Evolutionary conservation across 2,888 invertebrate species (phyloP), one percentile per base, ranked within the genome.

Genomic region (Himalopsyche anomala): DNA sequence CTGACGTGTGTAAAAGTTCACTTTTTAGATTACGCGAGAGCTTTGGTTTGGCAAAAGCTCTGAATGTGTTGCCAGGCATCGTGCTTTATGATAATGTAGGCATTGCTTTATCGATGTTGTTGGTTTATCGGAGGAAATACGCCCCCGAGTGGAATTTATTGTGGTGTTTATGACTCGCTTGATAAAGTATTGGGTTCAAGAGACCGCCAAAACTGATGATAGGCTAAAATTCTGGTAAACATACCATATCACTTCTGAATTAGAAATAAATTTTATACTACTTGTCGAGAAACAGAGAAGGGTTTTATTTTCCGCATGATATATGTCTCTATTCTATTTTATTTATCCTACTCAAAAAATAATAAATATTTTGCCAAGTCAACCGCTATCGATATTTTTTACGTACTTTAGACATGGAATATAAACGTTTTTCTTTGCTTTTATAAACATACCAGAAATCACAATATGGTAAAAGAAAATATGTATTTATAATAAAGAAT

Each of bases 111-210:
- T 74, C 74, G 74, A 74, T 74, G 74, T 74, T 74, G 74, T 74
- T 74, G 74, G 74, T 74, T 74, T 74, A 74, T 74, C 74, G 74
- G 36, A 74, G 74, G 74, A 74, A 38, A 74, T 74, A 74, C 74
- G 74, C 74, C 74, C 74, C 36, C 74, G 4, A 74, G 74, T 74
- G 74, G 74, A 74, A 74, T 74, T 74, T 74, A 74, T 74, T 74
- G 74, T 74, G 74, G 74, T 74, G 74, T 74, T 74, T 74, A 74
- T 74, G 74, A 74, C 74, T 74, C 74, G 74, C 15, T 74, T 74
- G 74, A 74, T 74, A 74, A 74, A 74, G 74, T 74, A 74, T 74
- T 36, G 74, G 74, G 74, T 74, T 36, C 36, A 19, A 15, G 74
- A 36, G 15, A 36, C 74, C 74, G 74, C 28, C 9, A 15, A 38